These are phyloP conservation scores for Tachuris rubrigastra DNA, from an alignment of 2,113 vertebrate genomes.

Conservation along the genomic window DNA sequence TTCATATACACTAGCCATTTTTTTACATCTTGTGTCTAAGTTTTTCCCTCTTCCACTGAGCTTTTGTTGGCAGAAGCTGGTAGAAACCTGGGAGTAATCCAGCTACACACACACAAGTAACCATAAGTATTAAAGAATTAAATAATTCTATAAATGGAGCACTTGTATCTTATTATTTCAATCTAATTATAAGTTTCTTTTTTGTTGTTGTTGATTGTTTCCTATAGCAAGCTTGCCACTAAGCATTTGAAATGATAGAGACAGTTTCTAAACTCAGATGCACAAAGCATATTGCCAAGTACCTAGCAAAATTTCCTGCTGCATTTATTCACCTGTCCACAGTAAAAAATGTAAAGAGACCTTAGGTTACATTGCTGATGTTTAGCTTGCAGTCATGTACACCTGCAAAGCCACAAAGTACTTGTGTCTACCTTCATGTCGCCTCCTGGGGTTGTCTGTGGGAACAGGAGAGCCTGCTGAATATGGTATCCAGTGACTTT, in stretches of 20 bases:
- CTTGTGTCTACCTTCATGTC: neutral
- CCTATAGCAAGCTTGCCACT: neutral
- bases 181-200: neutral
- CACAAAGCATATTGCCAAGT: conserved; percentile 8
- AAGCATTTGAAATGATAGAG: neutral
- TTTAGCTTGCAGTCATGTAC: neutral
- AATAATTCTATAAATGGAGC: neutral
- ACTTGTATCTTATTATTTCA: neutral
- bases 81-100: neutral
- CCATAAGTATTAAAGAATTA: neutral
- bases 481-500: neutral
- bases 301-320: neutral
- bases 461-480: neutral
- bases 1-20: neutral
- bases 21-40: neutral
- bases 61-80: neutral
- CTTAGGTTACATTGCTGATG: neutral
- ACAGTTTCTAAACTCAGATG: conserved; percentile 36
- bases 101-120: neutral
- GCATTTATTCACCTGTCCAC: neutral
- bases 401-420: neutral
- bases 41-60: neutral
- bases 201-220: neutral
- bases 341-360: neutral
- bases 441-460: neutral